Evolutionary conservation across 92 coral and sea anemone genomes (phyloP).

Genomic region (Galaxea fascicularis): DNA sequence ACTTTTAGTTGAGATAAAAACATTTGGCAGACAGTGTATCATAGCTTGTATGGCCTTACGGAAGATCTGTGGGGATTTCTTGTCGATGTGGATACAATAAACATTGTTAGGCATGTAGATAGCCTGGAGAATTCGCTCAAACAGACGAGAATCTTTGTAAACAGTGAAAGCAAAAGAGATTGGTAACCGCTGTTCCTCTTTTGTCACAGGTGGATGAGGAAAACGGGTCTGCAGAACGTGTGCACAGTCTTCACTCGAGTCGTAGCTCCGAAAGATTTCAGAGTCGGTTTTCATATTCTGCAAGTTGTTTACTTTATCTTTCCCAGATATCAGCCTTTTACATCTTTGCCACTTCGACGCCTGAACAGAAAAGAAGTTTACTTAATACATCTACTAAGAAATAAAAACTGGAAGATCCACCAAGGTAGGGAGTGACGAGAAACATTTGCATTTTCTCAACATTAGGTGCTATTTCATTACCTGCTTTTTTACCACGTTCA

Average conservation of each 20-base stretch:
- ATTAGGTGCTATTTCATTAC: too few species aligned
- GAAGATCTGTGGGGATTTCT: slow-evolving; percentile 43
- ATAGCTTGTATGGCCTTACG: slow-evolving; percentile 48
- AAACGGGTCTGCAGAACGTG: slow-evolving; percentile 11
- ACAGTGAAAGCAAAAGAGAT: slow-evolving; percentile 65
- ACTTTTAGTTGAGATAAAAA: slow-evolving; percentile 49
- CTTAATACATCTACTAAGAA: neutral
- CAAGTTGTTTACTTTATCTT: neutral
- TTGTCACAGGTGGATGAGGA: slow-evolving; percentile 26
- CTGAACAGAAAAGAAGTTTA: neutral
- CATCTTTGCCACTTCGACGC: slow-evolving; percentile 4
- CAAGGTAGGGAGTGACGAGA: too few species aligned
- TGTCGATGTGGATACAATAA: slow-evolving; percentile 77
- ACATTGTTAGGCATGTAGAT: slow-evolving; percentile 76
- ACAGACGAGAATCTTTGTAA: slow-evolving; percentile 57
- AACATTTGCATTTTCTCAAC: too few species aligned
- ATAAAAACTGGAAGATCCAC: too few species aligned
- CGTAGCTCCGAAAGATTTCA: neutral
- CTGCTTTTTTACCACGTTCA: too few species aligned
- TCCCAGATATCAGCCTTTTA: slow-evolving; percentile 11
- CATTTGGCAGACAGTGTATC: slow-evolving; percentile 68
- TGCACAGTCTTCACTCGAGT: neutral
- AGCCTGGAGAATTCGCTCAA: slow-evolving; percentile 67
- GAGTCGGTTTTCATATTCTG: neutral
- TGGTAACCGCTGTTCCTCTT: slow-evolving; percentile 50